Evolutionary conservation across 2,797 vertebrate genomes (phyloP).

Genomic region (Buphagus erythrorhynchus): DNA sequence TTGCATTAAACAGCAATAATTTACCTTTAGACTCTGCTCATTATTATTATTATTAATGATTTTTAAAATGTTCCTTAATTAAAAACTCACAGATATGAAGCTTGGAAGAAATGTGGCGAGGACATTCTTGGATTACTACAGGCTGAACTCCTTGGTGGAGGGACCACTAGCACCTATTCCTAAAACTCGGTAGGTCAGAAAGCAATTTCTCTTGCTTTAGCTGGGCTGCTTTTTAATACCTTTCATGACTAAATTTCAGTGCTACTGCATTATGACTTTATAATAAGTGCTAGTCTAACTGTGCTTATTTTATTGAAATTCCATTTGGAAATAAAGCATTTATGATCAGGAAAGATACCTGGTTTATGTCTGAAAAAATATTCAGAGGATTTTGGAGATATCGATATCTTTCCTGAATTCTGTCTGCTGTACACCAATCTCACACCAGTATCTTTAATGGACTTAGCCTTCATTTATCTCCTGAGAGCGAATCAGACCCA

Average conservation of each 20-base stretch:
- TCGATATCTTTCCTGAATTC: constrained; percentile 15
- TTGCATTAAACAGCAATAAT: constrained; percentile 11
- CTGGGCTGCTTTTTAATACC: neutral
- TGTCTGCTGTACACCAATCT: constrained; percentile 38
- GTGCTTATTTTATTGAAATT: constrained; percentile 61
- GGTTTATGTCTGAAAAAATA: constrained; percentile 49
- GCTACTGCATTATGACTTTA: constrained; percentile 6
- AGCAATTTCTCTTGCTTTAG: constrained; percentile 26
- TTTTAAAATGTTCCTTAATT: constrained; percentile 77
- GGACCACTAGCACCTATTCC: constrained; percentile 75
- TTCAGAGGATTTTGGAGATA: constrained; percentile 60
- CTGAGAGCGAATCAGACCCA: neutral
- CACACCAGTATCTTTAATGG: constrained; percentile 42
- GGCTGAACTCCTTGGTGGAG: constrained; percentile 85
- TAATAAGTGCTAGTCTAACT: constrained; percentile 37
- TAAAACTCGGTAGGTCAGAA: constrained; percentile 72
- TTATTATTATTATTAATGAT: neutral
- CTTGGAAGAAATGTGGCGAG: constrained; percentile 94
- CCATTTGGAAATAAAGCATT: constrained; percentile 52
- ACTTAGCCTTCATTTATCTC: constrained; percentile 47
- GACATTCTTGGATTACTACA: constrained; percentile 97
- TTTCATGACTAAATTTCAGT: constrained; percentile 25
- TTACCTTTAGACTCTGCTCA: neutral
- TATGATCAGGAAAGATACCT: constrained; percentile 55
- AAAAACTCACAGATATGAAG: constrained; percentile 88